phyloP scores from a whole-genome alignment of 2,888 invertebrate genomes.

The Synergus itoensis region DNA sequence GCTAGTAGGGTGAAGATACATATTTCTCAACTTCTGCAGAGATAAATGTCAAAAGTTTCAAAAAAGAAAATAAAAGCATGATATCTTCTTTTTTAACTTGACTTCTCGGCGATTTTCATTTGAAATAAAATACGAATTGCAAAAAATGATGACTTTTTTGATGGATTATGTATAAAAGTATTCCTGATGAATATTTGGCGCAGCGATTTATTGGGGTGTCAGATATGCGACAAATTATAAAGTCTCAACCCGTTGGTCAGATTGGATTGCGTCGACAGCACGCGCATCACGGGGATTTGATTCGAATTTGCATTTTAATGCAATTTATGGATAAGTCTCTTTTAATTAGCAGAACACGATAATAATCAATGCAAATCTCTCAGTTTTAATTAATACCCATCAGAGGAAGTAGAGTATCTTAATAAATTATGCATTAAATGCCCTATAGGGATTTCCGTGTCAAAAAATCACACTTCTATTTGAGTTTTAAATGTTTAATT shows the following conservation, averaged over 20 bases:
- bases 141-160: background rate
- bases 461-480: no score
- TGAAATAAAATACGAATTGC: background rate
- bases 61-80: background rate
- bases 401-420: slow-evolving; percentile 62
- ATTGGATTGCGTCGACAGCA: slow-evolving; percentile 55
- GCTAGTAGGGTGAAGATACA: background rate
- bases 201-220: slow-evolving; percentile 14
- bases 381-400: slow-evolving; percentile 69
- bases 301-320: slow-evolving; percentile 71
- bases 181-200: background rate
- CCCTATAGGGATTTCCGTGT: background rate
- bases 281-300: slow-evolving; percentile 61
- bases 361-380: slow-evolving; percentile 71
- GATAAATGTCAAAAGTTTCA: background rate
- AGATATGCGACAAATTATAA: slow-evolving; percentile 41
- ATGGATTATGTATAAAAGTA: background rate
- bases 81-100: background rate
- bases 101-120: background rate
- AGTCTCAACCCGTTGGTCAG: slow-evolving; percentile 47
- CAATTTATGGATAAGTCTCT: slow-evolving; percentile 68
- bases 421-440: slow-evolving; percentile 65
- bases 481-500: no score
- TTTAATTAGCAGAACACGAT: slow-evolving; percentile 69
- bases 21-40: background rate